Evolutionary conservation across 2,797 vertebrate species (phyloP), one percentile per base, ranked within the genome.

Genomic region (Petrocephalus sullivani): DNA sequence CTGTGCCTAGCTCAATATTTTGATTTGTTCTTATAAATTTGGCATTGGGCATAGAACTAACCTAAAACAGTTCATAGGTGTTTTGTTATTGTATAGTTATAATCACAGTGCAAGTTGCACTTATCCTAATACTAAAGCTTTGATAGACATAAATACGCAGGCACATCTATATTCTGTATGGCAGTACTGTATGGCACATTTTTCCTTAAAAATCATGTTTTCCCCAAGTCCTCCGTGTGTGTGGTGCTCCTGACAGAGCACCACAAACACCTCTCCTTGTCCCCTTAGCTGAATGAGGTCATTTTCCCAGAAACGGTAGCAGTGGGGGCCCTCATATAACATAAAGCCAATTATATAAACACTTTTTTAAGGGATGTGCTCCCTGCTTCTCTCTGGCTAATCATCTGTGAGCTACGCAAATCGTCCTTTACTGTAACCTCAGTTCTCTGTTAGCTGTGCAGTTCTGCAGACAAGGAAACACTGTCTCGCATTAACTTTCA

Each of bases 271-370:
- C 37, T 49, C 37, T 81, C 19, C 75, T 81, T 46, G 41, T 46
- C 37, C 41, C 37, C 75, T 10, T 81, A n/a, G 19, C 37, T n/a
- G 8, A 81, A 81, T 49, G 75, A 49, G 1, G 19, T 81, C 14
- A 81, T 81, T 81, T 81, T 19, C 67, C 14, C 14, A 37, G 67
- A 71, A 71, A 12, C 67, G 0, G 4, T 16, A 81, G 41, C 41
- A n/a, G 41, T 49, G 75, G 19, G 8, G 75, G 41, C 41, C 19
- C 19, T 85, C 4, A 75, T 41, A 56, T 37, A 67, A 12, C 82
- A 85, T 21, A 21, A 88, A 88, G 57, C 51, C 33, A 61, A 46
- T 87, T 49, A 64, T n/a, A 61, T 87, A 64, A 60, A 37, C 58
- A 12, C 8, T 21, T 19, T 14, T 64, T n/a, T n/a, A 46, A 86